Percentiles rank a stretch among this genome's conserved stretches.
Conservation (phyloP, 2,797 vertebrate species). For the Clarias laeviceps region DNA sequence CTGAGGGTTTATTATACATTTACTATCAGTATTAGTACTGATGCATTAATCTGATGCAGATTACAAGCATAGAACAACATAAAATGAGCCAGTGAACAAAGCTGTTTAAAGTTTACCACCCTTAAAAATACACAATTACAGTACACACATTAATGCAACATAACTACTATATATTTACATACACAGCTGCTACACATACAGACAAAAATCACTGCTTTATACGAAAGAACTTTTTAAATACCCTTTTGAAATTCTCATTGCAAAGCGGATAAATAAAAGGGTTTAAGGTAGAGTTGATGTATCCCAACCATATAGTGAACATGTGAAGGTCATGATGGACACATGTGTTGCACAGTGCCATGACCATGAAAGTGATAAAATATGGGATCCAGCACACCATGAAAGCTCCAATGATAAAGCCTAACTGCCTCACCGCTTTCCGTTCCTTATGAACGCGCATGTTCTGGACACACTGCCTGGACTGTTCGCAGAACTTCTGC, state of each 20-base stretch:
- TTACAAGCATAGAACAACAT: constrained; percentile 45
- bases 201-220: constrained; percentile 33
- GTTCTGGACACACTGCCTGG: constrained; percentile 75
- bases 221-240: constrained; percentile 79
- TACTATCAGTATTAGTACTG: constrained; percentile 5
- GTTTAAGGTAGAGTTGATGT: constrained; percentile 94
- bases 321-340: constrained; percentile 82
- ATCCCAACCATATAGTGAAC: constrained; percentile 96
- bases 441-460: constrained; percentile 83
- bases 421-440: constrained; percentile 92
- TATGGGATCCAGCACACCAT: constrained; percentile 97
- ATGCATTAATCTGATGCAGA: constrained; percentile 56
- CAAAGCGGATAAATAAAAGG: constrained; percentile 96
- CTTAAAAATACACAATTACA: constrained; percentile 27
- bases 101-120: background rate
- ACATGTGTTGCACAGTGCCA: constrained; percentile 82
- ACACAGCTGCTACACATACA: background rate
- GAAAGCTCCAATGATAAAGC: constrained; percentile 91
- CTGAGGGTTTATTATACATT: constrained; percentile 26
- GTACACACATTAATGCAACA: background rate
- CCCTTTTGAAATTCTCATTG: constrained; percentile 93
- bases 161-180: background rate
- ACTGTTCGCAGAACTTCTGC: constrained; percentile 80
- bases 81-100: constrained; percentile 8
- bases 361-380: constrained; percentile 90